A percentile compares a stretch with the other conserved stretches of the same genome.
phyloP scores from a whole-genome alignment of 2,888 invertebrate species.

The Lasioglossum malachurum region DNA sequence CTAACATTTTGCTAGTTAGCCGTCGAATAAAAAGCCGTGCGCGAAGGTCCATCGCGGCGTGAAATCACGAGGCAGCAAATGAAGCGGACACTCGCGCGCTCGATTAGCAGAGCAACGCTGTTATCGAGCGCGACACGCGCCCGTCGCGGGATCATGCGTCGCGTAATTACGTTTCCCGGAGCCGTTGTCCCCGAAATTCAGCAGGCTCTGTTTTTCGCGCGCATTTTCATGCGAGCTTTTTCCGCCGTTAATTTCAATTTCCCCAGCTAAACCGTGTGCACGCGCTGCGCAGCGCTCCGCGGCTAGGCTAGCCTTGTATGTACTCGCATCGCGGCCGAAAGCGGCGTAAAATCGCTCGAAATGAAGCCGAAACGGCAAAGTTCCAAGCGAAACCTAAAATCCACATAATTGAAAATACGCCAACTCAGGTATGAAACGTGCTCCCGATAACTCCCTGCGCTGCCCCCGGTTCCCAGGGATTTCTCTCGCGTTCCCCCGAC shows the following conservation, averaged over 20 bases:
- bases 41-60: not conserved
- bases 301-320: not conserved
- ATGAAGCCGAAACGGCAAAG: slow-evolving; percentile 37
- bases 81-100: slow-evolving; percentile 3
- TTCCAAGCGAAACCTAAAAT: slow-evolving; percentile 48
- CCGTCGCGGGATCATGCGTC: slow-evolving; percentile 25
- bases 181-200: slow-evolving; percentile 21
- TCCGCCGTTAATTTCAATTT: slow-evolving; percentile 54
- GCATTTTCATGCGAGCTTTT: slow-evolving; percentile 23
- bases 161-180: slow-evolving; percentile 33
- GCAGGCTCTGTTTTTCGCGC: not conserved
- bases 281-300: not conserved
- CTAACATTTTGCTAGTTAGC: not conserved
- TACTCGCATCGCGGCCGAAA: not conserved
- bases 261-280: slow-evolving; percentile 1
- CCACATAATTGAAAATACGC: slow-evolving; percentile 70
- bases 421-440: slow-evolving; percentile 63
- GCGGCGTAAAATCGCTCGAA: slow-evolving; percentile 43
- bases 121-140: slow-evolving; percentile 6
- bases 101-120: slow-evolving; percentile 14
- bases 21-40: not conserved
- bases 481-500: not conserved
- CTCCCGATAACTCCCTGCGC: slow-evolving; percentile 20
- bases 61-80: slow-evolving; percentile 9
- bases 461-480: not conserved